phyloP scores from a whole-genome alignment of 2,797 vertebrate species.

The Lepilemur septentrionalis region DNA sequence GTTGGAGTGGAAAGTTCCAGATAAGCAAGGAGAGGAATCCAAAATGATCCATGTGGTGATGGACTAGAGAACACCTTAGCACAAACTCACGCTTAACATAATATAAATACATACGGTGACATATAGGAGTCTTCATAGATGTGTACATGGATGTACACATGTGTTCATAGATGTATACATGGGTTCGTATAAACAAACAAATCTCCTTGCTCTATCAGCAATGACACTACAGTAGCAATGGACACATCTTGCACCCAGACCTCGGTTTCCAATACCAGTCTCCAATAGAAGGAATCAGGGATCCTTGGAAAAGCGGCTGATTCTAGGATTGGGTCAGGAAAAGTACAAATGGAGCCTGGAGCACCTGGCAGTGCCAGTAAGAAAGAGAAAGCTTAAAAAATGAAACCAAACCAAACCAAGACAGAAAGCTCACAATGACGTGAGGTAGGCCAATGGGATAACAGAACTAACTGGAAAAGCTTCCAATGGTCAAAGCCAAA shows the following conservation, averaged over 20 bases:
- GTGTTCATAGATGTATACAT: fast-evolving
- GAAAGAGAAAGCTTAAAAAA: neutral
- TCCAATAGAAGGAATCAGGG: neutral
- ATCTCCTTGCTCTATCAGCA: fast-evolving
- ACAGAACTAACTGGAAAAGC: neutral
- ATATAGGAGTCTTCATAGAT: neutral
- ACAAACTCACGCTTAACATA: neutral
- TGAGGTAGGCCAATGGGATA: fast-evolving
- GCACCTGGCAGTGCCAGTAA: neutral
- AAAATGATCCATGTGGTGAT: neutral
- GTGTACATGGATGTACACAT: too few species aligned
- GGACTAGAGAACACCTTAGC: neutral
- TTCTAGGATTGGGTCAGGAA: neutral
- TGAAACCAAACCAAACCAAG: neutral
- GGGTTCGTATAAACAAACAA: neutral
- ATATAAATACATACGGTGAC: neutral
- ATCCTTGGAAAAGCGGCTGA: neutral
- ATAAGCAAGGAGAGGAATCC: neutral
- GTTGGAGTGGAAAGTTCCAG: neutral
- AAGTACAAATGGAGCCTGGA: neutral
- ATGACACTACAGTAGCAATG: fast-evolving
- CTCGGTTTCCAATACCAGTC: neutral
- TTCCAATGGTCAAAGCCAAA: fast-evolving
- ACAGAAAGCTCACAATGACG: neutral
- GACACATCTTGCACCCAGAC: neutral